Evolutionary conservation across 1,140 invertebrate species (phyloP).

Genomic region (Cotesia chilonis): DNA sequence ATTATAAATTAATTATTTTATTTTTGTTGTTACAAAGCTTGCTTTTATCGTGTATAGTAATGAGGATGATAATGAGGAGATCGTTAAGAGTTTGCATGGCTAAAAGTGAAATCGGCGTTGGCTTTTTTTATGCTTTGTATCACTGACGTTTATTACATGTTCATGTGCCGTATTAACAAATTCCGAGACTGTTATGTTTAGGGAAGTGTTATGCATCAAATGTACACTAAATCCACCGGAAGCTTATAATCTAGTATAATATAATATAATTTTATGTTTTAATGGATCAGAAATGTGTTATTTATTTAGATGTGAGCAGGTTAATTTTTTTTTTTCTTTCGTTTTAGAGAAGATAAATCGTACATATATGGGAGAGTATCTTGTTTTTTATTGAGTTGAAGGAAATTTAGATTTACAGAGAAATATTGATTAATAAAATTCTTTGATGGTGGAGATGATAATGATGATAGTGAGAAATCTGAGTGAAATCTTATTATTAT

Average conservation of each 20-base stretch:
- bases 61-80: background rate
- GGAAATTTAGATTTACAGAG: too few relatives aligned
- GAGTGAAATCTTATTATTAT: too few relatives aligned
- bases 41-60: background rate
- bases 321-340: background rate
- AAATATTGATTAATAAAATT: too few relatives aligned
- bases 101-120: conserved; percentile 39
- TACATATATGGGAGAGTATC: too few relatives aligned
- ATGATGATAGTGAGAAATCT: too few relatives aligned
- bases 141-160: conserved; percentile 35
- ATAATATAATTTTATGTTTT: background rate
- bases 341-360: too few relatives aligned
- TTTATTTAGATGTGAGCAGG: background rate
- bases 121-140: conserved; percentile 17
- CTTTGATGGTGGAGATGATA: too few relatives aligned
- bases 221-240: conserved; percentile 27
- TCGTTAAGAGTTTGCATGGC: conserved; percentile 26
- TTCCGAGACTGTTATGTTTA: conserved; percentile 35
- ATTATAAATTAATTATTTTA: too few relatives aligned
- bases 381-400: too few relatives aligned
- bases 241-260: conserved; percentile 17
- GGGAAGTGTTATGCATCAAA: conserved; percentile 36
- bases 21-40: too few relatives aligned
- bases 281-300: background rate
- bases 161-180: conserved; percentile 33